A percentile compares a stretch with the other conserved stretches of the same genome.
Conservation (phyloP, 1,140 invertebrate species). For the Drosophila bocqueti region DNA sequence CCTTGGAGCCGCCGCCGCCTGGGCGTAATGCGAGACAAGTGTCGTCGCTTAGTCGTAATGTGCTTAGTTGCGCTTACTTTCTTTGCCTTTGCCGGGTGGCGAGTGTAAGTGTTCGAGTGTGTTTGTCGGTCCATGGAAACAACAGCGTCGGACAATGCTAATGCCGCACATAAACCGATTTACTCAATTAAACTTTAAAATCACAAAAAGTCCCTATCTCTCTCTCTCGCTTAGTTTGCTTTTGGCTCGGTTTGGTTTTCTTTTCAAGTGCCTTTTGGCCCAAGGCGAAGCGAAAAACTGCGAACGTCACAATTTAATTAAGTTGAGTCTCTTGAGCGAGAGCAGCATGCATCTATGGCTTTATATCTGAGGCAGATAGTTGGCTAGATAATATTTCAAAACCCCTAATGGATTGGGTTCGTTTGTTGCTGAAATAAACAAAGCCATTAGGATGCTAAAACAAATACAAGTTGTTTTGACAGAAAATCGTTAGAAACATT, state of each 20-base stretch:
- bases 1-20: slow-evolving; percentile 57
- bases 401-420: slow-evolving; percentile 18
- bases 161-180: slow-evolving; percentile 79
- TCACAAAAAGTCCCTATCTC: slow-evolving; percentile 42
- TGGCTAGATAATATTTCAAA: slow-evolving; percentile 23
- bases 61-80: slow-evolving; percentile 83
- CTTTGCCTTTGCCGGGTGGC: slow-evolving; percentile 45
- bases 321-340: slow-evolving; percentile 52
- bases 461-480: slow-evolving; percentile 8
- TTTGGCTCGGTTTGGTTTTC: slow-evolving; percentile 29
- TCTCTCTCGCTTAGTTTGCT: slow-evolving; percentile 5
- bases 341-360: slow-evolving; percentile 58
- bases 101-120: slow-evolving; percentile 20
- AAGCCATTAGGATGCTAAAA: slow-evolving; percentile 9
- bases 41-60: slow-evolving; percentile 68
- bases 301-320: slow-evolving; percentile 67
- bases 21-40: slow-evolving; percentile 79
- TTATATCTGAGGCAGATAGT: slow-evolving; percentile 23
- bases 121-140: slow-evolving; percentile 19
- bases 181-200: slow-evolving; percentile 78
- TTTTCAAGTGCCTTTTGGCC: slow-evolving; percentile 51
- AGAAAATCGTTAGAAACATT: background rate
- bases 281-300: slow-evolving; percentile 30
- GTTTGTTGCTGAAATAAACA: background rate
- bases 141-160: slow-evolving; percentile 53